Evolutionary conservation across 2,113 vertebrate genomes (phyloP).

Genomic region (Centropus bengalensis): DNA sequence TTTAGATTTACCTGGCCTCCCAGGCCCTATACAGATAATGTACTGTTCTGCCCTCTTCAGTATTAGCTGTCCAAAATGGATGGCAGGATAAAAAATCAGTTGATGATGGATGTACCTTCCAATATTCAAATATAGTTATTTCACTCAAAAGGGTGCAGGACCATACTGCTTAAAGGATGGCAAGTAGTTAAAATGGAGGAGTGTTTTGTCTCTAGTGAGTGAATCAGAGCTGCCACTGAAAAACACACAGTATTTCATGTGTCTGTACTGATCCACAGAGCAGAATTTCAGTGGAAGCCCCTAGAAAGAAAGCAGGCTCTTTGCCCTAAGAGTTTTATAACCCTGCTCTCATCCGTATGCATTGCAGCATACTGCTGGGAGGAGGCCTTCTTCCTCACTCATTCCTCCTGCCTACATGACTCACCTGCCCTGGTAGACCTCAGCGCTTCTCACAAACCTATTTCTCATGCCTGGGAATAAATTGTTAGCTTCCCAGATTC

Average conservation of each 20-base stretch:
- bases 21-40: neutral
- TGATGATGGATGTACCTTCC: neutral
- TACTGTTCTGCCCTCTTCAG: neutral
- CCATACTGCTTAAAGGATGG: neutral
- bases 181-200: neutral
- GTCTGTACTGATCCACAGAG: neutral
- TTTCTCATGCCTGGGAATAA: neutral
- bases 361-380: accelerated
- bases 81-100: neutral
- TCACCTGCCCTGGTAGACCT: neutral
- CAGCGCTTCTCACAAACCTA: neutral
- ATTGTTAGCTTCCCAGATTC: neutral
- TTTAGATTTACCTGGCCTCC: neutral
- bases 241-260: accelerated
- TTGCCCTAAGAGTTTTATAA: neutral
- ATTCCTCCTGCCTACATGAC: neutral
- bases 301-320: neutral
- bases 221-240: neutral
- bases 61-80: neutral
- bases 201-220: neutral
- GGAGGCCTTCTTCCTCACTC: neutral
- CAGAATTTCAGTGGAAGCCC: neutral
- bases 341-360: neutral
- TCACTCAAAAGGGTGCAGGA: neutral
- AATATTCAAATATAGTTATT: neutral